phyloP scores from a whole-genome alignment of 2,797 vertebrate species.

The Cirrhinus molitorella region DNA sequence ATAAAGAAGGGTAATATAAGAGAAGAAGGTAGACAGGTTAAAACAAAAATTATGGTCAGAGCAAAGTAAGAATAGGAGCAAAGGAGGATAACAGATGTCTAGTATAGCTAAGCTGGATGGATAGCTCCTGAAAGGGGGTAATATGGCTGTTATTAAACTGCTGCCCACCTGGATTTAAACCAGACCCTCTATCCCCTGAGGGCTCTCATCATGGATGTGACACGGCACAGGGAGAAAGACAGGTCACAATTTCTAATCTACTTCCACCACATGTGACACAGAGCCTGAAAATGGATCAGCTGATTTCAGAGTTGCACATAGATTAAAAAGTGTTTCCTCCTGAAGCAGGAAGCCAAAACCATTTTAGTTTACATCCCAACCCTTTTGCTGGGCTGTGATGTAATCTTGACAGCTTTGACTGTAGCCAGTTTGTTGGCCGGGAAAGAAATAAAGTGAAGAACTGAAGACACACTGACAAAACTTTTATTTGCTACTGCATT shows the following conservation, averaged over 20 bases:
- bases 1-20: neutral
- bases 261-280: neutral
- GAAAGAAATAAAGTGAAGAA: too few relatives aligned
- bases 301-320: neutral
- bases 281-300: neutral
- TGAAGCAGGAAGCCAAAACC: neutral
- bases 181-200: neutral
- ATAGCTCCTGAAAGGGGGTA: neutral
- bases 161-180: constrained; percentile 8
- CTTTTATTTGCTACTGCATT: too few relatives aligned
- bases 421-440: too few relatives aligned
- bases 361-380: too few relatives aligned
- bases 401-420: too few relatives aligned
- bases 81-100: neutral
- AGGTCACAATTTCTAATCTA: neutral
- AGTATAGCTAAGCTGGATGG: neutral
- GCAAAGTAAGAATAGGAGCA: neutral
- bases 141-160: constrained; percentile 3
- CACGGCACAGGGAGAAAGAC: neutral
- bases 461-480: too few relatives aligned
- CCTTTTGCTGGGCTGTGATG: too few relatives aligned
- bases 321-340: neutral
- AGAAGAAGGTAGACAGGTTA: too few relatives aligned
- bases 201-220: neutral
- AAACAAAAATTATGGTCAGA: neutral